Evolutionary conservation across 1,140 invertebrate genomes (phyloP), one percentile per base, ranked within the genome.

Genomic region (Solen grandis): DNA sequence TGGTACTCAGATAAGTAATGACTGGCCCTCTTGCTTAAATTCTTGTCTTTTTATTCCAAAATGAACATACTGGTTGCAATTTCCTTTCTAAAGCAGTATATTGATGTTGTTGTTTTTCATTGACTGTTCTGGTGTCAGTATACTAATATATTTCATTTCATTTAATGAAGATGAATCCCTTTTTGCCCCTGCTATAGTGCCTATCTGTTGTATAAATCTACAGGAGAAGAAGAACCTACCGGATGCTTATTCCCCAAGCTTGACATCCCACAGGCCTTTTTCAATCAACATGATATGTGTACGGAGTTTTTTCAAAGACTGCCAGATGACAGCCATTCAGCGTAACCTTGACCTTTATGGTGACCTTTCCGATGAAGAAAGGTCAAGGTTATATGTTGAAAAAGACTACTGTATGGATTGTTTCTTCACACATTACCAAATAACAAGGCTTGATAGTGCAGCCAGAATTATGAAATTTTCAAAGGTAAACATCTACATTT

Each of bases 321-420:
- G 33, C 52, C 76, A 79, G 76, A 69, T 69, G 65, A 38, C 52
- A 0, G 25, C 76, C 19, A 79, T 79, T 50, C 65, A 79, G 35
- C 65, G 76, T 69, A 79, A 79, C 57, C 76, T 79, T 60, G 76
- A 79, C 65, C 76, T 79, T 59, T 57, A 54, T 66, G 50, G 63
- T 35, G 41, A 33, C 27, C 50, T 50, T n/a, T 31, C 52, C 13
- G 63, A 69, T 33, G 63, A 69, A 5, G 52, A 68, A 62, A 70
- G 57, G 65, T 60, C 66, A 69, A 79, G 22, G 38, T 13, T 79
- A 16, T 55, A 79, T 5, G 54, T 22, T 0, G 50, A 70, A 27
- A 57, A 70, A 29, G 41, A 69, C 55, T 79, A 59, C 52, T 79
- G 76, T 69, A 41, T 60, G 27, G 76, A 79, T 16, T 60, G 65